Evolutionary conservation across 2,888 invertebrate genomes (phyloP).

Genomic region (Zonitis immaculata): DNA sequence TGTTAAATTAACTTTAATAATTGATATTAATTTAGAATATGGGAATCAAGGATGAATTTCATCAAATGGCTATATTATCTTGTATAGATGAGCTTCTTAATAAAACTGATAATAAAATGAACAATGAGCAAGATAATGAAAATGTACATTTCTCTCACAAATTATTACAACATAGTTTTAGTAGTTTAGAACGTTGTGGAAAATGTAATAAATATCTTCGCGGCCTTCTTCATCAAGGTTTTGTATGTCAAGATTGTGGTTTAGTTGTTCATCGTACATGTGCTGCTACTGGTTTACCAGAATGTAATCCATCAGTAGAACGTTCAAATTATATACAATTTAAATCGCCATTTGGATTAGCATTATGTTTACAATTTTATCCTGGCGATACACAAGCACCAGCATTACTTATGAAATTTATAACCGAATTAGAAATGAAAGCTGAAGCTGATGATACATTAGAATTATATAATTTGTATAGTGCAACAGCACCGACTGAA

Average conservation of each 20-base stretch:
- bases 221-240: constrained; percentile 66
- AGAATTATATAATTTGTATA: constrained; percentile 65
- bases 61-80: constrained; percentile 63
- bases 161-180: constrained; percentile 63
- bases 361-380: constrained; percentile 60
- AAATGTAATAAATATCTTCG: constrained; percentile 68
- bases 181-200: constrained; percentile 63
- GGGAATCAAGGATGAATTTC: constrained; percentile 71
- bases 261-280: constrained; percentile 67
- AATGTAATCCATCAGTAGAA: constrained; percentile 43
- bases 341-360: constrained; percentile 57
- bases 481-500: constrained; percentile 58
- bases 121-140: constrained; percentile 27
- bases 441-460: constrained; percentile 51
- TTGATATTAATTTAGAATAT: constrained; percentile 53
- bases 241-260: constrained; percentile 69
- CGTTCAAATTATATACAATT: constrained; percentile 40
- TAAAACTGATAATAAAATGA: constrained; percentile 39
- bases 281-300: constrained; percentile 58
- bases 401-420: constrained; percentile 52
- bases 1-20: background rate
- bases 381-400: constrained; percentile 56
- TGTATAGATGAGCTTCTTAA: constrained; percentile 61
- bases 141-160: constrained; percentile 41
- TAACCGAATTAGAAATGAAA: constrained; percentile 58